Conservation (phyloP, 2,797 vertebrate species). For the Sciaenops ocellatus region DNA sequence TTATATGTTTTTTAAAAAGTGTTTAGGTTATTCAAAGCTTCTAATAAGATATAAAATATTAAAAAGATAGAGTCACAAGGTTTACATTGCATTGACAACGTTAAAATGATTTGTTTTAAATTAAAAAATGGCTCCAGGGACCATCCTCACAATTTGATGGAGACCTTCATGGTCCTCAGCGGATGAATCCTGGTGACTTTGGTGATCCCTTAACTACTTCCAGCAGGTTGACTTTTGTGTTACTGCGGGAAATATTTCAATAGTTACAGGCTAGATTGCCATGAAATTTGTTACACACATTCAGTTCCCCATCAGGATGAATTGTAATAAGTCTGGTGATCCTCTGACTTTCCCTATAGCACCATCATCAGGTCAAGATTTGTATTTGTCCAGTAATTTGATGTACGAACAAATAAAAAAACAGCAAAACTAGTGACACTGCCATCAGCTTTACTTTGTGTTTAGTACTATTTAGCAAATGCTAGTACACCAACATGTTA, state of each 20-base stretch:
- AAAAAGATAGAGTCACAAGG: background rate
- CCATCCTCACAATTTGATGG: no score
- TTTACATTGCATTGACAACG: background rate
- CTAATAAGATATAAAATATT: constrained; percentile 1
- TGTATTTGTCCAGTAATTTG: background rate
- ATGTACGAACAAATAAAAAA: background rate
- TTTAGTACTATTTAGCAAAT: background rate
- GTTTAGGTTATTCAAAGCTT: no score
- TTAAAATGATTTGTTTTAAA: background rate
- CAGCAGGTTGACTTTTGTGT: no score
- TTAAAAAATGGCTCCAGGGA: background rate
- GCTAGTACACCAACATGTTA: background rate
- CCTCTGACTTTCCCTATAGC: background rate
- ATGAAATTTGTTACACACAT: background rate
- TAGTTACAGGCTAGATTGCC: background rate
- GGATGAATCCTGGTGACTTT: no score
- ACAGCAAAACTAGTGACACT: background rate
- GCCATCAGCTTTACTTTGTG: background rate
- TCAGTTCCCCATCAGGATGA: background rate
- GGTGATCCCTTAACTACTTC: no score
- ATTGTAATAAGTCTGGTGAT: background rate
- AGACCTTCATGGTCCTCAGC: background rate
- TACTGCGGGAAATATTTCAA: background rate
- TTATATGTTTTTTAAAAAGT: no score
- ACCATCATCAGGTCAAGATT: background rate